A percentile compares a stretch with the other conserved stretches of the same genome.
Evolutionary conservation across 2,113 vertebrate species (phyloP).

Genomic region (Alces alces): DNA sequence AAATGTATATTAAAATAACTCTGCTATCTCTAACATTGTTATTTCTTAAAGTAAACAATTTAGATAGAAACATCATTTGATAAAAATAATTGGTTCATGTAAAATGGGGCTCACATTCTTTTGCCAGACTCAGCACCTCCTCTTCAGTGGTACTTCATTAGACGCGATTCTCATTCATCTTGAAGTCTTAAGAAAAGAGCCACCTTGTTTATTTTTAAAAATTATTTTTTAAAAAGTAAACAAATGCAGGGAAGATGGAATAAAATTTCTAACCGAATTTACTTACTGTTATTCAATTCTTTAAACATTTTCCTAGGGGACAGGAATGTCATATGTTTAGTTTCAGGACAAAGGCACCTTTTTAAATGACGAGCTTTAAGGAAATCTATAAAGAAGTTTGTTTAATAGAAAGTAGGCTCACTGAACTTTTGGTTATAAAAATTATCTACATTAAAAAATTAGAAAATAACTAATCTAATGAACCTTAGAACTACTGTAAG

Average conservation of each 20-base stretch:
- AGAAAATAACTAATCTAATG: neutral
- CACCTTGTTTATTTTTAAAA: neutral
- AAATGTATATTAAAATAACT: conserved; percentile 4
- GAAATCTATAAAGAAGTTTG: conserved; percentile 34
- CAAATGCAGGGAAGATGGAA: neutral
- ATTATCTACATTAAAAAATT: conserved; percentile 10
- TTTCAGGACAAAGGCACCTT: conserved; percentile 55
- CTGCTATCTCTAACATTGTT: conserved; percentile 35
- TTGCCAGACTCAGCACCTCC: neutral
- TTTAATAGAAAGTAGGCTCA: conserved; percentile 2
- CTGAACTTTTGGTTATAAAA: conserved; percentile 32
- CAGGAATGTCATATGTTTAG: conserved; percentile 34
- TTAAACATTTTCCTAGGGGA: conserved; percentile 24
- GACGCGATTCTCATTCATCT: conserved; percentile 21
- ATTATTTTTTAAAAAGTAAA: conserved; percentile 32
- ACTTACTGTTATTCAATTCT: neutral
- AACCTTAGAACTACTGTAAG: conserved; percentile 6
- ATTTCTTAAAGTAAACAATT: conserved; percentile 64
- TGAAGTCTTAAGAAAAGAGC: conserved; percentile 8
- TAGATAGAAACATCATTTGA: conserved; percentile 57
- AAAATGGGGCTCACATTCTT: conserved; percentile 56
- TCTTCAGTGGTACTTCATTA: conserved; percentile 41
- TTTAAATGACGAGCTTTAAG: conserved; percentile 48
- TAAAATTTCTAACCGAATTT: conserved; percentile 28
- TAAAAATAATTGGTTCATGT: conserved; percentile 60